Evolutionary conservation across 2,888 invertebrate genomes (phyloP).

Genomic region (Cloeon dipterum): DNA sequence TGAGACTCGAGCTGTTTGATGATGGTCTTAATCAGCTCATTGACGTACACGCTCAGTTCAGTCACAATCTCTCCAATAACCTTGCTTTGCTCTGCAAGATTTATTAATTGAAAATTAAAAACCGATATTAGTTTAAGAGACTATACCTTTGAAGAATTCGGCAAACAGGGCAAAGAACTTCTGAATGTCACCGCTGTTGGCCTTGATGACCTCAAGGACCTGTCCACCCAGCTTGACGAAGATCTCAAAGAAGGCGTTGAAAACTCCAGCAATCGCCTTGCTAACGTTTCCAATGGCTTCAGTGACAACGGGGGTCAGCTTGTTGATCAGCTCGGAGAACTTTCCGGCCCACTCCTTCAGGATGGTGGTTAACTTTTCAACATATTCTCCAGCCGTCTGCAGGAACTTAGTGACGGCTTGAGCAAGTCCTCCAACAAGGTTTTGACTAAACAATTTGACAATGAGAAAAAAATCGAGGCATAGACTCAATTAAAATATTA

Average conservation of each 20-base stretch:
- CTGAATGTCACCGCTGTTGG: conserved; percentile 39
- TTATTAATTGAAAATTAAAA: neutral
- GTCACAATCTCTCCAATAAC: conserved; percentile 1
- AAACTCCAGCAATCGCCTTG: conserved; percentile 18
- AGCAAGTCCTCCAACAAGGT: conserved; percentile 18
- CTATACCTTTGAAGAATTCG: conserved; percentile 25
- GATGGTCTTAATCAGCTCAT: conserved; percentile 20
- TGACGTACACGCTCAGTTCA: conserved; percentile 12
- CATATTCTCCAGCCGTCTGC: conserved; percentile 12
- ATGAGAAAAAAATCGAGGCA: conserved; percentile 2
- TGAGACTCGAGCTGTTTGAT: conserved; percentile 27
- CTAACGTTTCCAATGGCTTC: conserved; percentile 1
- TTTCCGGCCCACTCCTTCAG: conserved; percentile 9
- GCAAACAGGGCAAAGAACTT: conserved; percentile 28
- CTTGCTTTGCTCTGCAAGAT: neutral
- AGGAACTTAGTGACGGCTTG: conserved; percentile 5
- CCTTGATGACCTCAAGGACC: conserved; percentile 30
- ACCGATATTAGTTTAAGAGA: neutral
- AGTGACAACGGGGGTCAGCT: conserved; percentile 15
- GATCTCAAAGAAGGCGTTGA: conserved; percentile 23
- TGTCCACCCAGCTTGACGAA: conserved; percentile 21
- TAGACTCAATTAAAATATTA: conserved; percentile 18
- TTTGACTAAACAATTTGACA: conserved; percentile 16
- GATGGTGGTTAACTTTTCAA: conserved; percentile 17
- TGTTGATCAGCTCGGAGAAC: conserved; percentile 13